A percentile compares a stretch with the other conserved stretches of the same genome.
Evolutionary conservation across 2,888 invertebrate species (phyloP).

Genomic region (Heliconius aoede): DNA sequence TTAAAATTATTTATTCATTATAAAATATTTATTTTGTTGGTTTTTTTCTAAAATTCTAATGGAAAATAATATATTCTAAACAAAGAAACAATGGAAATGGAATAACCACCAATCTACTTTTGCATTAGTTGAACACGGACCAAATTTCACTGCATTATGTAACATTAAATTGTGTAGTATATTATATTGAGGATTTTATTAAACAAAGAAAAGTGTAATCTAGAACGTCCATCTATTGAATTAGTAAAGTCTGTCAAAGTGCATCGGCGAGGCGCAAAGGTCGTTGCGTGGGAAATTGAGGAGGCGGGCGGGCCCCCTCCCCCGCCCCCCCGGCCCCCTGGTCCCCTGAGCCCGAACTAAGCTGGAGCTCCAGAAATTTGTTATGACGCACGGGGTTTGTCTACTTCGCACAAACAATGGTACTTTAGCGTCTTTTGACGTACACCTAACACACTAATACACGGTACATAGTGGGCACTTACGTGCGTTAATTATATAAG

Average conservation of each 20-base stretch:
- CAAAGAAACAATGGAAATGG: constrained; percentile 7
- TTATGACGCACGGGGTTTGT: constrained; percentile 80
- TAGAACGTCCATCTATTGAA: constrained; percentile 80
- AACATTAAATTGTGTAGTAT: constrained; percentile 12
- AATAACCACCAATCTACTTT: constrained; percentile 1
- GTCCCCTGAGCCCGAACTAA: constrained; percentile 71
- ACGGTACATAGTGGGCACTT: constrained; percentile 2
- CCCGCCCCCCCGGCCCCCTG: constrained; percentile 59
- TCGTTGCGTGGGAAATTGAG: constrained; percentile 81
- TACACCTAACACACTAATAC: constrained; percentile 23
- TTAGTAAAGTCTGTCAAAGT: constrained; percentile 83
- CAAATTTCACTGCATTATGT: constrained; percentile 24
- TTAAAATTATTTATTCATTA: not conserved
- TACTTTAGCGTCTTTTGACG: constrained; percentile 45
- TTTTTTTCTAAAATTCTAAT: too few relatives aligned
- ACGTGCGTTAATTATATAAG: constrained; percentile 12
- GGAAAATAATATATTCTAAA: not conserved
- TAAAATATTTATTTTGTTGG: too few relatives aligned
- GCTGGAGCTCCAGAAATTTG: constrained; percentile 79
- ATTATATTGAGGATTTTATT: constrained; percentile 39
- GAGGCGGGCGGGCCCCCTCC: constrained; percentile 56
- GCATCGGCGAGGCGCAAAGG: constrained; percentile 82
- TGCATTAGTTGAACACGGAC: not conserved
- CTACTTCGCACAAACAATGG: constrained; percentile 58
- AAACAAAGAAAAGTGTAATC: constrained; percentile 52